Evolutionary conservation across 2,113 vertebrate genomes (phyloP).

Genomic region (Megalops atlanticus): DNA sequence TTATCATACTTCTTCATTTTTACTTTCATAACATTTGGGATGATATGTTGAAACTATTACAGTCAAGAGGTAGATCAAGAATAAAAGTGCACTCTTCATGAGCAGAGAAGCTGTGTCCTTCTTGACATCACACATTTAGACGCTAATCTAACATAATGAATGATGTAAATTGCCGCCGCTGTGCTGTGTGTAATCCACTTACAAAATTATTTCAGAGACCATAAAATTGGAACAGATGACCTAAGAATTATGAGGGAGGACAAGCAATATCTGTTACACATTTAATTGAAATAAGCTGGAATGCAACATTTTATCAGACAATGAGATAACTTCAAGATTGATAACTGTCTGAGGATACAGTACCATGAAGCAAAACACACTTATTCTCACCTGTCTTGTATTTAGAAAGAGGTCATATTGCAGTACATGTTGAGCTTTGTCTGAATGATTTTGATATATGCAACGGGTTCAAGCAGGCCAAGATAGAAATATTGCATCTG

Average conservation of each 20-base stretch:
- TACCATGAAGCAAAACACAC: not conserved
- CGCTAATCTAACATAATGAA: constrained; percentile 28
- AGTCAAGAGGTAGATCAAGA: not conserved
- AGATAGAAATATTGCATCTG: not conserved
- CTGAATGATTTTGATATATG: not conserved
- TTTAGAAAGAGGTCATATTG: not conserved
- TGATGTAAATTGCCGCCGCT: constrained; percentile 31
- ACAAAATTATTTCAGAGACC: constrained; percentile 29
- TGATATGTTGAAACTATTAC: not conserved
- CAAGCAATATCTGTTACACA: not conserved
- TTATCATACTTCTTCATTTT: not conserved
- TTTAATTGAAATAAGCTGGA: not conserved
- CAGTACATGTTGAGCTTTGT: not conserved
- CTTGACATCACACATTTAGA: not conserved
- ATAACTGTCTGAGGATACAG: not conserved
- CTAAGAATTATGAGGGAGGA: not conserved
- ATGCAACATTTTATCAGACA: constrained; percentile 13
- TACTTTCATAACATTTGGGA: not conserved
- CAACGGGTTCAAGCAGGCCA: not conserved
- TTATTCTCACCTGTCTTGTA: constrained; percentile 3
- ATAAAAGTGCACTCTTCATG: not conserved
- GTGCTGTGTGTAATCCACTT: constrained; percentile 30
- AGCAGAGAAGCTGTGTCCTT: not conserved
- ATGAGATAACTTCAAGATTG: not conserved
- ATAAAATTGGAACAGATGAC: constrained; percentile 26